Evolutionary conservation across 2,113 vertebrate species (phyloP).

Genomic region (Oryzias curvinotus): DNA sequence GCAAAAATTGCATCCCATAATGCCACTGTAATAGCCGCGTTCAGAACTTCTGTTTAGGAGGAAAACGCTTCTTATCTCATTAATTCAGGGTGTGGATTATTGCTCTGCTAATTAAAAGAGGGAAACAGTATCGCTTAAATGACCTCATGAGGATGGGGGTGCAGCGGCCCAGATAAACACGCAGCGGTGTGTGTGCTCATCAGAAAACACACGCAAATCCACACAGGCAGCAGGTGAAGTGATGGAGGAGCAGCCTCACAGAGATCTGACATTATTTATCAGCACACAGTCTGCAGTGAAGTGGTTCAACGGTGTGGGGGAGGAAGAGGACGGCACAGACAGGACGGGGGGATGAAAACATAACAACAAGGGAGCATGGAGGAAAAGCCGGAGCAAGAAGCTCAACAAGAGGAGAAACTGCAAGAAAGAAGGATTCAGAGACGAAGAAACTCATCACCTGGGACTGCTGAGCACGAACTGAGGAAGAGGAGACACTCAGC

Average conservation of each 20-base stretch:
- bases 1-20: constrained; percentile 40
- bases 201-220: constrained; percentile 10
- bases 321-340: constrained; percentile 16
- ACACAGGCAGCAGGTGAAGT: neutral
- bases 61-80: constrained; percentile 61
- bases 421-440: constrained; percentile 14
- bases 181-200: constrained; percentile 16
- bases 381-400: no score
- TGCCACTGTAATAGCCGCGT: constrained; percentile 39
- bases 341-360: constrained; percentile 7
- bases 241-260: constrained; percentile 2
- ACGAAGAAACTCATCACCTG: constrained; percentile 19
- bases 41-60: constrained; percentile 37
- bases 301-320: constrained; percentile 20
- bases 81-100: constrained; percentile 65
- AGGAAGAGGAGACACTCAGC: constrained; percentile 7
- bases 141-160: constrained; percentile 32
- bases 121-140: constrained; percentile 47
- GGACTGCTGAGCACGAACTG: constrained; percentile 47
- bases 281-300: constrained; percentile 7
- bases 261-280: constrained; percentile 50
- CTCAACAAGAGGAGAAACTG: constrained; percentile 16
- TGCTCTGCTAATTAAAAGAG: constrained; percentile 67
- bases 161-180: constrained; percentile 31
- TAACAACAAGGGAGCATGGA: constrained; percentile 12